A percentile compares a stretch with the other conserved stretches of the same genome.
Evolutionary conservation across 1,140 invertebrate species (phyloP).

Genomic region (Diachasmimorpha longicaudata): DNA sequence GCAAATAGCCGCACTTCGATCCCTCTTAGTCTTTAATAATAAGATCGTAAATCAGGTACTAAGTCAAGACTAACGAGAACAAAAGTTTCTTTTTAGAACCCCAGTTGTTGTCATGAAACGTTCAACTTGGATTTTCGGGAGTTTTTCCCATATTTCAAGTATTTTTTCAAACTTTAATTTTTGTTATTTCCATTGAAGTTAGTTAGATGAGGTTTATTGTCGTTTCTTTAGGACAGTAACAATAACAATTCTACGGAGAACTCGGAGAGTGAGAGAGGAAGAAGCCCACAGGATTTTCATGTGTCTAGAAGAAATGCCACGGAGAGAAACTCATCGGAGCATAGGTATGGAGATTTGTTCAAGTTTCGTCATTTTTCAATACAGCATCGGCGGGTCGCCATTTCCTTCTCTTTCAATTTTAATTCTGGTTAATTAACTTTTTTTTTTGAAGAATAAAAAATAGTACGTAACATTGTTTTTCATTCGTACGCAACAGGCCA

Average conservation of each 20-base stretch:
- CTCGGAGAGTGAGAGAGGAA: slow-evolving; percentile 45
- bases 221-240: slow-evolving; percentile 59
- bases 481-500: too few species aligned
- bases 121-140: slow-evolving; percentile 20
- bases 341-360: slow-evolving; percentile 58
- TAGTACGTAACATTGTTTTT: too few species aligned
- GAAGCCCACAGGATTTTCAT: slow-evolving; percentile 35
- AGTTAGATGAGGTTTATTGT: slow-evolving; percentile 14
- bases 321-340: slow-evolving; percentile 45
- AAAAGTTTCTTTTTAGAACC: slow-evolving; percentile 10
- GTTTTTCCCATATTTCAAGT: not conserved
- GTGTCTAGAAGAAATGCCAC: not conserved
- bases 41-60: not conserved
- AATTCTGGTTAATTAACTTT: too few species aligned
- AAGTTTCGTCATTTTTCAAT: not conserved
- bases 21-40: not conserved
- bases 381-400: too few species aligned
- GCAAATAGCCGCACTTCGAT: not conserved
- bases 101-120: not conserved
- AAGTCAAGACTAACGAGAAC: slow-evolving; percentile 8
- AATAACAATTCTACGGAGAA: slow-evolving; percentile 58
- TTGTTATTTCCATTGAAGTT: not conserved
- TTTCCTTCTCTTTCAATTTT: too few species aligned
- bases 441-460: too few species aligned
- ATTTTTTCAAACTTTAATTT: not conserved